Base-by-base conservation (phyloP, 2,888 invertebrate species). In the Imbricaverruca yamaguchii region DNA sequence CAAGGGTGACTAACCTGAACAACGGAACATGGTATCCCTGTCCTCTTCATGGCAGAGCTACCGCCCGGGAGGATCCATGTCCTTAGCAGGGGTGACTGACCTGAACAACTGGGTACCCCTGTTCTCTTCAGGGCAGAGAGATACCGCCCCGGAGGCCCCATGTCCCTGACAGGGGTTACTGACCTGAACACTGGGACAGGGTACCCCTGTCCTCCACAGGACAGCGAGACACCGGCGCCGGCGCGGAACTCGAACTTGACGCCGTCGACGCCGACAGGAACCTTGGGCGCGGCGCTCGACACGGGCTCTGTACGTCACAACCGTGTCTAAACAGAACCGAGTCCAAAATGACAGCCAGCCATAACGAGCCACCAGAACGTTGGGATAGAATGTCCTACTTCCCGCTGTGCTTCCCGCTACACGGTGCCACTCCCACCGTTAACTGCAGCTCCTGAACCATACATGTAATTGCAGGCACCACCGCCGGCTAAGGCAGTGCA, bases 101-200 rank as follows among this genome's bases (percentile, higher is more conserved):
- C 39, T 85, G 84, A 85, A 85, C 57, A 80, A 74, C 81, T 57
- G 85, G 85, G 79, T 84, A 83, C 25, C 84, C 84, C 82, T 85
- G 85, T 25, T 84, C 85, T 77, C 84, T 82, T 82, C 85, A 85
- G 9, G 84, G 82, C 39, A 85, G 80, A 25, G 83, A 81, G 56
- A 83, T 61, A 13, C 39, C 21, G 6, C 39, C 39, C 39, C 4
- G 39, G 2, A 39, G 39, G 4, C 39, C 4, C 39, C 39, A 39
- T 39, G 39, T 39, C 39, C 39, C 39, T 39, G 39, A 3, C 39
- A 39, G 39, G 4, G 39, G 39, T 13, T 15, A 74, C 84, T 82
- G 81, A 85, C 85, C 85, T 85, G 84, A 85, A 85, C 57, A 80
- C 65, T 53, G 85, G 85, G 59, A 74, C 81, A 61, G 85, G 85